A percentile compares a stretch with the other conserved stretches of the same genome.
These are phyloP conservation scores for Euphysa ruthae DNA, from an alignment of 30 jellyfish, hydroid and myxozoan genomes.

Conservation along the genomic window DNA sequence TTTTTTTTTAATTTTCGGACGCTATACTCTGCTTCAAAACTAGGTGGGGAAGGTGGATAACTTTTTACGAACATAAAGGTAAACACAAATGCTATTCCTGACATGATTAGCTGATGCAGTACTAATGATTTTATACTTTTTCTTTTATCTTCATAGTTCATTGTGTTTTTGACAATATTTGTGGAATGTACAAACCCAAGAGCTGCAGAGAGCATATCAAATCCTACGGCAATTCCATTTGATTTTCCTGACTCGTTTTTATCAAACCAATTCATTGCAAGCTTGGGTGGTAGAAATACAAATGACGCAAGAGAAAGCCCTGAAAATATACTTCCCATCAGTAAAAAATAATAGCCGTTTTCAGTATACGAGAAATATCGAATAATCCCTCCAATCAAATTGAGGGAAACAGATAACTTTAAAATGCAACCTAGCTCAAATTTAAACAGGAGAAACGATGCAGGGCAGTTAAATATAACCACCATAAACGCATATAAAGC, in stretches of 20 bases:
- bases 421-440: conserved; percentile 39
- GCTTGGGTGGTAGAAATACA: conserved; percentile 54
- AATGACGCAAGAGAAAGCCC: conserved; percentile 57
- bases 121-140: conserved; percentile 1
- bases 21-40: neutral
- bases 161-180: neutral
- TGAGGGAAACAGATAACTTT: conserved; percentile 37
- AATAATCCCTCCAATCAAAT: conserved; percentile 47
- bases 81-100: neutral
- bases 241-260: conserved; percentile 63
- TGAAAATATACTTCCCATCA: conserved; percentile 20
- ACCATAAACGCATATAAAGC: conserved; percentile 24
- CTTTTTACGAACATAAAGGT: conserved; percentile 11
- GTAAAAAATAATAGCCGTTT: conserved; percentile 33
- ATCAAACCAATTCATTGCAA: conserved; percentile 82
- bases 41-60: conserved; percentile 7
- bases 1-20: neutral
- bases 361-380: conserved; percentile 33
- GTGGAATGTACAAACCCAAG: conserved; percentile 18
- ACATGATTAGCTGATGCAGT: neutral
- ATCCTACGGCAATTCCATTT: conserved; percentile 56
- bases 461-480: conserved; percentile 47
- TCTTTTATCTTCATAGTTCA: neutral
- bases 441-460: conserved; percentile 23
- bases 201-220: conserved; percentile 44